A percentile compares a stretch with the other conserved stretches of the same genome.
phyloP scores from a whole-genome alignment of 37 sponge, comb jelly and placozoan species.

The Lycopodina hypogea region DNA sequence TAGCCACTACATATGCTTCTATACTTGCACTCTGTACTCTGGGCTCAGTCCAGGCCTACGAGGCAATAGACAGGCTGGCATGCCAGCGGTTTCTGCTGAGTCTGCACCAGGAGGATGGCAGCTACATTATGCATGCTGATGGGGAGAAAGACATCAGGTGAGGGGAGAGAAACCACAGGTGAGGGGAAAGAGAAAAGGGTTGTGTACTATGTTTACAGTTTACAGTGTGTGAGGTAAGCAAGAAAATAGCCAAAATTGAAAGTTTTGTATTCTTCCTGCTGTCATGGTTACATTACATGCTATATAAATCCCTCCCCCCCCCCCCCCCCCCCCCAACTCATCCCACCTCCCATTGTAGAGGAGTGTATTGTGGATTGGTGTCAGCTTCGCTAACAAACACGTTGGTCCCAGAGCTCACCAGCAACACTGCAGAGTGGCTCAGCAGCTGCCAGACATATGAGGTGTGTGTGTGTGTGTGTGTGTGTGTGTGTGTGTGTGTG shows the following conservation, averaged over 20 bases:
- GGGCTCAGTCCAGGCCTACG: conserved; percentile 80
- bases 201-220: too few relatives aligned
- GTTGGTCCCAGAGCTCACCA: conserved; percentile 52
- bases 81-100: conserved; percentile 60
- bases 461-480: too few relatives aligned
- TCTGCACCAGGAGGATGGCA: conserved; percentile 80
- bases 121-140: conserved; percentile 92
- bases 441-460: conserved; percentile 94
- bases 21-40: conserved; percentile 81
- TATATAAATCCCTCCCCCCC: background rate
- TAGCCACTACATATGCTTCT: conserved; percentile 97
- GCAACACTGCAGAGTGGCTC: conserved; percentile 81
- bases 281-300: background rate
- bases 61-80: conserved; percentile 60
- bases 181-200: too few relatives aligned
- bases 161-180: background rate
- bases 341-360: conserved; percentile 22
- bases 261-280: background rate
- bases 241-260: too few relatives aligned
- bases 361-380: conserved; percentile 89
- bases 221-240: too few relatives aligned
- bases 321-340: conserved; percentile 4
- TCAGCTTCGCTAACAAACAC: conserved; percentile 76
- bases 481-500: too few relatives aligned
- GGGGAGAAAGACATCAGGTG: conserved; percentile 94